Base-by-base conservation (phyloP, 2,797 vertebrate species). In the Mus caroli region DNA sequence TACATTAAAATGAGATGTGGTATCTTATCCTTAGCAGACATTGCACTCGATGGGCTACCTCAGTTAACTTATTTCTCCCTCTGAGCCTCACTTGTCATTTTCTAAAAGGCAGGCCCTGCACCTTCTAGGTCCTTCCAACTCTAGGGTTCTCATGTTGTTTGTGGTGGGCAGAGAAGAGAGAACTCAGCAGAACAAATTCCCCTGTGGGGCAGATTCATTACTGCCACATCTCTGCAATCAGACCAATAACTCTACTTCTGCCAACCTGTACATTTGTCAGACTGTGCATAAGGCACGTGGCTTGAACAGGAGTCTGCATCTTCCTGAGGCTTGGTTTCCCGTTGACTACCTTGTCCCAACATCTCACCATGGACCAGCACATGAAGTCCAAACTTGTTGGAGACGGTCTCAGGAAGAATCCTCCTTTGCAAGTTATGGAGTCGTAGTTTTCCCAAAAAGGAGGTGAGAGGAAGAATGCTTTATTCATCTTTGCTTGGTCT, bases 171-270 rank as follows among this genome's bases (percentile, higher is more conserved):
- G 8, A 84, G 43, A 88, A 88, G 15, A 82, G 15, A 96, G 22
- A 62, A 87, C 92, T 91, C 54, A 75, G 11, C 11, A 64, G 37
- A 83, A 95, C 40, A 88, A 69, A 91, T 54, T 88, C 34, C n/a
- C 17, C 75, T 31, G 73, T 73, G 78, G 58, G 22, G 85, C 37
- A 94, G 6, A 19, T 77, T 93, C 43, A 82, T 56, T 83, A 88
- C 80, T 50, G 8, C 54, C 89, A 7, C 19, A 43, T 95, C 60
- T 94, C 37, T 75, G 73, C 10, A 82, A 20, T 85, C 62, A 78
- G n/a, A 79, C 34, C 34, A 80, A 82, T 1, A 79, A 37, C 31
- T 54, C 43, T 71, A 75, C 37, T 87, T 79, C 56, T 17, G 0
- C 54, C 58, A 62, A 4, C 60, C 67, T 90, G 19, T 43, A 80